These are phyloP conservation scores for Tenualosa ilisha DNA, from an alignment of 2,797 vertebrate species.

Conservation along the genomic window DNA sequence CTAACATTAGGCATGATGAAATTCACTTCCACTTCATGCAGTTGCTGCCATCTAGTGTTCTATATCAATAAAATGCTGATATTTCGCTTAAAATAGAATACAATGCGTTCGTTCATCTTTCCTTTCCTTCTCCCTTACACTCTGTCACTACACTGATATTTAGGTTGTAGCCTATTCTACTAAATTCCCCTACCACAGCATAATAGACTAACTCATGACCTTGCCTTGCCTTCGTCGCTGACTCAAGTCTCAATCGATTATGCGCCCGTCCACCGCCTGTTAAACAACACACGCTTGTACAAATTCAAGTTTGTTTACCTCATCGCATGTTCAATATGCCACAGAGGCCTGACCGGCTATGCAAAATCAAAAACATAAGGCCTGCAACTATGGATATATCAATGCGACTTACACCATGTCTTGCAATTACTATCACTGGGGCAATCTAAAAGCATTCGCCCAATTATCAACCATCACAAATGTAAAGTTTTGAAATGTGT, in stretches of 20 bases:
- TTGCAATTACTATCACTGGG: background rate
- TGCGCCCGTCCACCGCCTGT: background rate
- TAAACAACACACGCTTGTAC: background rate
- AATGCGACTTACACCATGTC: background rate
- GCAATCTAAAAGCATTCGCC: background rate
- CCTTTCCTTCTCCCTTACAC: background rate
- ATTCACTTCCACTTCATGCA: background rate
- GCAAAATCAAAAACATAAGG: background rate
- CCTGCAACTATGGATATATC: background rate
- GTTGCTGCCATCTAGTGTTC: slow-evolving; percentile 20
- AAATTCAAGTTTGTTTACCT: background rate
- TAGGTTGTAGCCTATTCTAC: background rate
- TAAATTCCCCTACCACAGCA: background rate
- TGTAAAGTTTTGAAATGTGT: no score
- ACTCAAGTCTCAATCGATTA: background rate
- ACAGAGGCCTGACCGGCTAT: background rate
- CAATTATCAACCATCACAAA: background rate
- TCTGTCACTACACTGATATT: background rate
- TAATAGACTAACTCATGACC: background rate
- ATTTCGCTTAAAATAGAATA: background rate
- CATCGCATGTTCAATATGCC: background rate
- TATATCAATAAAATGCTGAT: background rate
- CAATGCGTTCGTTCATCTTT: background rate
- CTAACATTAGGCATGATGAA: background rate
- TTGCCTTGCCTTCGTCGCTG: background rate